Evolutionary conservation across 2,888 invertebrate genomes (phyloP), one percentile per base, ranked within the genome.

Genomic region (Palloptera scutellata): DNA sequence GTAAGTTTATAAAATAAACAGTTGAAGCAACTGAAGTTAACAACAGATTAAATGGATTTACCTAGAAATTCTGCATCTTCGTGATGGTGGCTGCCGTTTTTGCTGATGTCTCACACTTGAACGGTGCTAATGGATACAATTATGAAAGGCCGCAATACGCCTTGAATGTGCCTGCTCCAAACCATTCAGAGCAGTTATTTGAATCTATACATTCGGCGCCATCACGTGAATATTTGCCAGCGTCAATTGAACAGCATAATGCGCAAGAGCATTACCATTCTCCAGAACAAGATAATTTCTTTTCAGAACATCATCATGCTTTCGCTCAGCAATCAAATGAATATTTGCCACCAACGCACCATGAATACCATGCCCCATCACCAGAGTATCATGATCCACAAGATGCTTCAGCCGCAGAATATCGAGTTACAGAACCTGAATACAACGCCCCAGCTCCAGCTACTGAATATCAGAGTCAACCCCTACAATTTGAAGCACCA

Each of bases 31-130:
- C 48, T 2, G 5, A 2, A 48, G 13, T 11, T 48, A 12, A 13
- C 48, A 11, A 48, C 48, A 15, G 48, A 6, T 11, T 48, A 11
- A 5, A n/a, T 15, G 1, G 3, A 48, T 48, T 8, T 48, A 48
- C 13, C 11, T 67, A 81, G 82, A 81, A 79, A 77, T 58, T 66
- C 17, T 61, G 81, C 41, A 62, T 80, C 65, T 75, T 82, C 70
- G 76, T 74, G 61, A 76, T 82, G 72, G 80, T 82, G 72, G 80
- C 78, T 58, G 76, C 72, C 48, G 83, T 75, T 68, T 76, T 73
- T 45, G 83, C 79, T 68, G 82, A 81, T 69, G 83, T 81, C 9
- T 81, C 81, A 41, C 82, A 81, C 67, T 74, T 82, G 64, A 30
- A 70, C 55, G 78, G 78, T 67, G 78, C 74, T 3, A 79, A 81